These are phyloP conservation scores for Agrotis clavis DNA, from an alignment of 2,888 invertebrate genomes.

Conservation along the genomic window DNA sequence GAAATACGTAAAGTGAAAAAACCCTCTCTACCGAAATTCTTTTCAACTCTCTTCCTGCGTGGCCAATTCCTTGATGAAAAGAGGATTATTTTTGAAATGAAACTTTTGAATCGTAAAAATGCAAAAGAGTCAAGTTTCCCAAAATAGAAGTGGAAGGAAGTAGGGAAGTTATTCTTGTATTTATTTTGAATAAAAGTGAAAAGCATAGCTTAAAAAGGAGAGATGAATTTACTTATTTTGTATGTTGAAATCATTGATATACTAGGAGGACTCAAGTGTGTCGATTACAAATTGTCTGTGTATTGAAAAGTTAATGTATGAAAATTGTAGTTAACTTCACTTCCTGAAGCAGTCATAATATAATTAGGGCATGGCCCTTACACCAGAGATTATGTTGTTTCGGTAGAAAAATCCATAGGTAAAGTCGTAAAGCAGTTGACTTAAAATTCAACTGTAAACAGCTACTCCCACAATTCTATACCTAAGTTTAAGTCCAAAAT, in stretches of 20 bases:
- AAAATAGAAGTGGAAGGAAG: not conserved
- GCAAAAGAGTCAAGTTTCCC: conserved; percentile 5
- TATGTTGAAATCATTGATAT: not conserved
- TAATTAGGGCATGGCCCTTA: too few relatives aligned
- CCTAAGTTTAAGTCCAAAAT: not conserved
- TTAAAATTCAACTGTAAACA: too few relatives aligned
- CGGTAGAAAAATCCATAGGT: too few relatives aligned
- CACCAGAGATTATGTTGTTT: too few relatives aligned
- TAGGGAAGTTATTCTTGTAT: not conserved
- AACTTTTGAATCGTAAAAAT: conserved; percentile 33
- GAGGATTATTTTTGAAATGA: conserved; percentile 50
- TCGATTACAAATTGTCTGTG: too few relatives aligned
- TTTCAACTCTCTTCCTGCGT: conserved; percentile 44
- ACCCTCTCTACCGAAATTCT: conserved; percentile 59
- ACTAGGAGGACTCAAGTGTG: too few relatives aligned
- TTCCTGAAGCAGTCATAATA: too few relatives aligned
- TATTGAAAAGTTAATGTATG: not conserved
- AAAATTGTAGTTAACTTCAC: not conserved
- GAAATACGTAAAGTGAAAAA: conserved; percentile 76
- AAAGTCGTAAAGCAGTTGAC: too few relatives aligned
- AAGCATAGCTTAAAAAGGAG: not conserved
- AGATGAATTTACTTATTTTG: not conserved
- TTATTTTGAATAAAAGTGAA: conserved; percentile 3
- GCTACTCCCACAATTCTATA: too few relatives aligned
- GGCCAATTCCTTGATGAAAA: conserved; percentile 59